phyloP scores from a whole-genome alignment of 2,113 vertebrate genomes.

The Corydoras sp. region DNA sequence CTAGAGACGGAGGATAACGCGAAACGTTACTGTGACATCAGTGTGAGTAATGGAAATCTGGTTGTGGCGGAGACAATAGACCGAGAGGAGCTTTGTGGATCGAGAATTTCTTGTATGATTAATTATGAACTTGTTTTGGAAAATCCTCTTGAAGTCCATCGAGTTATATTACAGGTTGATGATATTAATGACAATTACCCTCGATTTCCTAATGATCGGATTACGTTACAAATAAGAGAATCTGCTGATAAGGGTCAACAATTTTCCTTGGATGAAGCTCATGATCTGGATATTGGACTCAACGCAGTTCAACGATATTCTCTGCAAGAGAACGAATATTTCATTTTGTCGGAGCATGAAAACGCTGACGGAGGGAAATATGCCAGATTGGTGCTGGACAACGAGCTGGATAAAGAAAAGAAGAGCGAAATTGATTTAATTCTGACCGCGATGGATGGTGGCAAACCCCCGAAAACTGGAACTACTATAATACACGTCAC shows the following conservation, averaged over 20 bases:
- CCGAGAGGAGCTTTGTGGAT: slow-evolving; percentile 42
- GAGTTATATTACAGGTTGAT: slow-evolving; percentile 39
- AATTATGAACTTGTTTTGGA: slow-evolving; percentile 44
- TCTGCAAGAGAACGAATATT: slow-evolving; percentile 35
- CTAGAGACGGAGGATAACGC: slow-evolving; percentile 35
- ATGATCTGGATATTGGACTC: slow-evolving; percentile 60
- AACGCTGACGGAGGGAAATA: slow-evolving; percentile 20
- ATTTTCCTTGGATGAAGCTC: slow-evolving; percentile 55
- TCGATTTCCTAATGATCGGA: slow-evolving; percentile 29
- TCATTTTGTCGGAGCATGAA: slow-evolving; percentile 21
- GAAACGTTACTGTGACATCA: slow-evolving; percentile 42
- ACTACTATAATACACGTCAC: slow-evolving; percentile 49
- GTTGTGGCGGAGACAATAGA: slow-evolving; percentile 41
- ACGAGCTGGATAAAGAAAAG: slow-evolving; percentile 39
- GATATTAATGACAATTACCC: slow-evolving; percentile 66
- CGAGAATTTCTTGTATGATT: slow-evolving; percentile 19
- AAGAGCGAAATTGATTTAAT: slow-evolving; percentile 42
- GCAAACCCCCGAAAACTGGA: slow-evolving; percentile 52
- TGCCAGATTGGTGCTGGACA: slow-evolving; percentile 37
- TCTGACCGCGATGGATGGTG: slow-evolving; percentile 57
- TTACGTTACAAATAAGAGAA: slow-evolving; percentile 55
- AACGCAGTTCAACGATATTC: slow-evolving; percentile 55
- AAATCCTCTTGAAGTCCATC: slow-evolving; percentile 56
- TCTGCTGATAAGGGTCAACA: slow-evolving; percentile 51
- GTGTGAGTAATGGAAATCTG: slow-evolving; percentile 42